These are phyloP conservation scores for Patella pellucida DNA, from an alignment of 2,888 invertebrate species.

Conservation along the genomic window DNA sequence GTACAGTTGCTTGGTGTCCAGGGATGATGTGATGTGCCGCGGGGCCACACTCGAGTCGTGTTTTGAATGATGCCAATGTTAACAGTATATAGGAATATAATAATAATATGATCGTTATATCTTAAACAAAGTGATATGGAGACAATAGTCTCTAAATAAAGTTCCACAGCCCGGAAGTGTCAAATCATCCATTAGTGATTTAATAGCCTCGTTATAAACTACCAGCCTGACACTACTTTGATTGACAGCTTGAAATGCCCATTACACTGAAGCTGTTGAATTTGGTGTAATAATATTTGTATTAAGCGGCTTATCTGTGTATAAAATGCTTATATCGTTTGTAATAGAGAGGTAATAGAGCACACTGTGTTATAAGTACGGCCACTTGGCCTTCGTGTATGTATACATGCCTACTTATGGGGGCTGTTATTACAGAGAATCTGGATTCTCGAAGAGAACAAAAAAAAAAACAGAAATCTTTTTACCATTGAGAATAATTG, in stretches of 20 bases:
- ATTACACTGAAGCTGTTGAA: neutral
- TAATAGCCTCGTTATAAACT: constrained; percentile 4
- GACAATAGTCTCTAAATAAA: constrained; percentile 8
- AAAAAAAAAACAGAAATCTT: no score
- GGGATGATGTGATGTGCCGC: neutral
- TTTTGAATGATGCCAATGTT: neutral
- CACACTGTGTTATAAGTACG: no score
- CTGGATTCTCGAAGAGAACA: no score
- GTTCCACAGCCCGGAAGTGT: neutral
- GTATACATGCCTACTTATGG: no score
- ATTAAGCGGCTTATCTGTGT: constrained; percentile 1
- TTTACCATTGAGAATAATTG: no score
- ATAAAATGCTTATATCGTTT: neutral
- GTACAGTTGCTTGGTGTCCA: no score
- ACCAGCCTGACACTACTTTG: neutral
- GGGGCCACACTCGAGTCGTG: neutral
- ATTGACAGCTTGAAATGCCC: neutral
- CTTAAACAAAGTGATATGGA: constrained; percentile 3
- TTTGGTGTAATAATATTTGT: constrained; percentile 5
- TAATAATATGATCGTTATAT: neutral
- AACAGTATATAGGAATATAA: constrained; percentile 1
- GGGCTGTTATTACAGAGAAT: no score
- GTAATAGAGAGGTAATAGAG: no score
- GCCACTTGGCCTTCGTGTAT: no score
- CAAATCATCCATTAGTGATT: constrained; percentile 10